phyloP scores from a whole-genome alignment of 2,888 invertebrate genomes.

The Hemithea aestivaria region DNA sequence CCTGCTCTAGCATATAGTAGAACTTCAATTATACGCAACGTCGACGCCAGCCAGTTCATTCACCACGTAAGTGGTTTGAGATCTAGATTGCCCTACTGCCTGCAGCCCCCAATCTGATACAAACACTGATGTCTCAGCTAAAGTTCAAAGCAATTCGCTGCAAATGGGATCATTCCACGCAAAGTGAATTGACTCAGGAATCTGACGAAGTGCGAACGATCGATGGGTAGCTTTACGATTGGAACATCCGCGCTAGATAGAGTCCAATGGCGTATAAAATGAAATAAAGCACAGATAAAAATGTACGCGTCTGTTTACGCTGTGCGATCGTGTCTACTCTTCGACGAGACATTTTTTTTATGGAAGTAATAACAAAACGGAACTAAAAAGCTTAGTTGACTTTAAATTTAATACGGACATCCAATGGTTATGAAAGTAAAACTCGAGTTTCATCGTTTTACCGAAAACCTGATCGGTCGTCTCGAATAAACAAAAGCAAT shows the following conservation, averaged over 20 bases:
- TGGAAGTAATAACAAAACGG: no score
- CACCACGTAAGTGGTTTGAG: constrained; percentile 15
- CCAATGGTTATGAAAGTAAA: constrained; percentile 2
- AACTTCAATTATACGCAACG: constrained; percentile 25
- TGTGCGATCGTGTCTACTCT: no score
- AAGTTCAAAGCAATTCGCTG: constrained; percentile 14
- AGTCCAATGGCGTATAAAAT: constrained; percentile 38
- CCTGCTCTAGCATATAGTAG: constrained; percentile 18
- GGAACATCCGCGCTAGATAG: constrained; percentile 30
- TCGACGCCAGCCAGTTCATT: constrained; percentile 19
- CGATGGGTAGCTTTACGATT: constrained; percentile 35
- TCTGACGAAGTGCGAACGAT: constrained; percentile 31
- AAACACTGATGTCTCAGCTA: constrained; percentile 18
- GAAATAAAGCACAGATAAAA: constrained; percentile 30
- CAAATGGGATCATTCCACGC: constrained; percentile 15
- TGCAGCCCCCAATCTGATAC: constrained; percentile 5
- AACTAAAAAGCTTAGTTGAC: no score
- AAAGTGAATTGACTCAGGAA: constrained; percentile 28
- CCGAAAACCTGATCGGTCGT: constrained; percentile 12
- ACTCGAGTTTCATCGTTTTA: constrained; percentile 5
- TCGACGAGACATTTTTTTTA: no score
- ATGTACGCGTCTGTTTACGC: constrained; percentile 25
- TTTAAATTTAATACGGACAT: no score
- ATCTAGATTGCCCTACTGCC: constrained; percentile 20
- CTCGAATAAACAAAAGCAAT: constrained; percentile 22